A percentile compares a stretch with the other conserved stretches of the same genome.
phyloP scores from a whole-genome alignment of 2,888 invertebrate genomes.

The Biston stratarius region DNA sequence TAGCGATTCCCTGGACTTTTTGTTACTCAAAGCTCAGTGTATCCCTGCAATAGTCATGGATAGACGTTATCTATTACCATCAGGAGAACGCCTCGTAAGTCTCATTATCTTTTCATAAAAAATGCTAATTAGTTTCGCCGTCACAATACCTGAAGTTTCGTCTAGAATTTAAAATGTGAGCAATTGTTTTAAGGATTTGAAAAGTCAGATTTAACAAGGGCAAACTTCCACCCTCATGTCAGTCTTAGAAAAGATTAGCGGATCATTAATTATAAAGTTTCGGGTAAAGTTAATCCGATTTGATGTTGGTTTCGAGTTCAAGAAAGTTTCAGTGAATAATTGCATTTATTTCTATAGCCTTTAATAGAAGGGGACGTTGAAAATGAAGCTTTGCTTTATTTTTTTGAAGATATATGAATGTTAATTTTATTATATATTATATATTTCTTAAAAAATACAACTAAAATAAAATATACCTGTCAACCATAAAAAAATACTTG shows the following conservation, averaged over 20 bases:
- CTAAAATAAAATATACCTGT: too few species aligned
- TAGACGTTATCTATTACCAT: too few species aligned
- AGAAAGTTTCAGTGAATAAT: constrained; percentile 51
- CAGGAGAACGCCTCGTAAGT: neutral
- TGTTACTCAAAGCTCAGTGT: too few species aligned
- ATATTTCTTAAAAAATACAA: too few species aligned
- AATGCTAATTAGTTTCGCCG: too few species aligned
- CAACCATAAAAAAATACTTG: too few species aligned
- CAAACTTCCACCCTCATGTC: constrained; percentile 60
- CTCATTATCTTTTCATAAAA: too few species aligned
- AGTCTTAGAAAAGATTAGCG: constrained; percentile 66
- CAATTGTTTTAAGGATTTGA: constrained; percentile 34
- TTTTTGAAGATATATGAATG: neutral
- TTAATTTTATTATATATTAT: neutral
- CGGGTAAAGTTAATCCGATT: constrained; percentile 63
- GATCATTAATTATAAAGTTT: constrained; percentile 74
- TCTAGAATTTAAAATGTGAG: constrained; percentile 21
- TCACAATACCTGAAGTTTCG: too few species aligned
- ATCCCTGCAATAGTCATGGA: too few species aligned
- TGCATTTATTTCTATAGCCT: constrained; percentile 51
- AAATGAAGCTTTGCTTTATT: constrained; percentile 5
- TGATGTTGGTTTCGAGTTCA: constrained; percentile 58
- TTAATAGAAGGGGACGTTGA: constrained; percentile 35
- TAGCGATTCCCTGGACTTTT: too few species aligned
- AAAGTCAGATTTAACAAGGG: constrained; percentile 41